Percentiles rank a stretch among this genome's conserved stretches.
These are phyloP conservation scores for Cotesia congregata DNA, from an alignment of 2,888 invertebrate genomes.

Conservation along the genomic window DNA sequence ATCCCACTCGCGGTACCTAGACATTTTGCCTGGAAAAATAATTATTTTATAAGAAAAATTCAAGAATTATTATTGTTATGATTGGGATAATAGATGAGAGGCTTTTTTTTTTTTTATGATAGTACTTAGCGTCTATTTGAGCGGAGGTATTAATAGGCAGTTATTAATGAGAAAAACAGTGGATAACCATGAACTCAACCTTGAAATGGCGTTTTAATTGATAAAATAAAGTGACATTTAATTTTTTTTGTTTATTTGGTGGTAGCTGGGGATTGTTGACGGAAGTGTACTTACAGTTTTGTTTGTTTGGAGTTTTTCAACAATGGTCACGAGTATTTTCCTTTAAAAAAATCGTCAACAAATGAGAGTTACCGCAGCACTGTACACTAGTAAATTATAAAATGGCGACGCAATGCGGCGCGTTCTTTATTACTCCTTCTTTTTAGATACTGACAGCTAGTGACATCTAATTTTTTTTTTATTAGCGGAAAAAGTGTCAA, in stretches of 20 bases:
- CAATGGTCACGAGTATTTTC: background rate
- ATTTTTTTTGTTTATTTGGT: background rate
- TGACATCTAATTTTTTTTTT: background rate
- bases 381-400: background rate
- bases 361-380: background rate
- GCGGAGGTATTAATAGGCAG: background rate
- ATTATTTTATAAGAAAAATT: too few relatives aligned
- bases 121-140: background rate
- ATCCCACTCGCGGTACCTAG: conserved; percentile 86
- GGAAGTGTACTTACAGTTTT: background rate
- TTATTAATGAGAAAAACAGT: background rate
- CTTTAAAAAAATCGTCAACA: background rate
- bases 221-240: background rate
- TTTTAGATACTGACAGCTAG: background rate
- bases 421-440: background rate
- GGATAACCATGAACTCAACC: background rate
- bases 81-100: too few relatives aligned
- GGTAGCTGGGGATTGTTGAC: background rate
- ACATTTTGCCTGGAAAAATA: conserved; percentile 71
- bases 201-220: background rate
- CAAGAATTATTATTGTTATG: too few relatives aligned
- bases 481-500: background rate
- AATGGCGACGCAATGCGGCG: background rate
- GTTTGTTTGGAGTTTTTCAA: background rate
- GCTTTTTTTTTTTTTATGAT: too few relatives aligned